Evolutionary conservation across 2,797 vertebrate genomes (phyloP), one percentile per base, ranked within the genome.

Genomic region (Neopelma chrysocephalum): DNA sequence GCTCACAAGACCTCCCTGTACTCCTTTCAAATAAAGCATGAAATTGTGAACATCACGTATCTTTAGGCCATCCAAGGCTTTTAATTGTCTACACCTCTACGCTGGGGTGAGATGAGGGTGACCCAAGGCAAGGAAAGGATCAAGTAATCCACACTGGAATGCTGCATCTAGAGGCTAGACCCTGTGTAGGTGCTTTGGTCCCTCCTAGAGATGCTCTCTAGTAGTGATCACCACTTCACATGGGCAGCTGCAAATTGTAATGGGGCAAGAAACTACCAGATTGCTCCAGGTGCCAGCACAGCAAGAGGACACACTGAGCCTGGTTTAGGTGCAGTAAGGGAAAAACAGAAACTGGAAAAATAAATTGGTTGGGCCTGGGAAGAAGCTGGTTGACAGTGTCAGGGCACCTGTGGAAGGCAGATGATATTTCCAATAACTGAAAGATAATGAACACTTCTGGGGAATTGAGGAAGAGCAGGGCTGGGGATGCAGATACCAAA

Each of bases 11-110:
- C 43, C 38, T 64, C 82, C 25, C 40, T 70, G 45, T 6, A 9
- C 10, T 20, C 48, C 53, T 68, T 34, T 15, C 1, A 1, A 77
- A 51, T 4, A 15, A 6, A 1, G 27, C 25, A 6, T 1, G 38
- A 18, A 78, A 57, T 2, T 45, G n/a, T 11, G 32, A 50, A 3
- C 57, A 23, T 43, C 32, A 31, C 11, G 1, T 25, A 22, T 12
- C 34, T 75, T 48, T 12, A 16, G 4, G 32, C 7, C 61, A 70
- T 15, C 18, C 71, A 68, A 18, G 32, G 47, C 18, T 80, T 62
- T 78, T 10, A 50, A 31, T 7, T 23, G 19, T 26, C 27, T 54
- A 8, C 0, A 0, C 15, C n/a, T 66, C 51, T 32, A 34, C 4
- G 16, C 21, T 12, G 61, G 25, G 48, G 53, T 36, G 53, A 84